A percentile compares a stretch with the other conserved stretches of the same genome.
Evolutionary conservation across 2,113 vertebrate species (phyloP).

Genomic region (Cottus gobio): DNA sequence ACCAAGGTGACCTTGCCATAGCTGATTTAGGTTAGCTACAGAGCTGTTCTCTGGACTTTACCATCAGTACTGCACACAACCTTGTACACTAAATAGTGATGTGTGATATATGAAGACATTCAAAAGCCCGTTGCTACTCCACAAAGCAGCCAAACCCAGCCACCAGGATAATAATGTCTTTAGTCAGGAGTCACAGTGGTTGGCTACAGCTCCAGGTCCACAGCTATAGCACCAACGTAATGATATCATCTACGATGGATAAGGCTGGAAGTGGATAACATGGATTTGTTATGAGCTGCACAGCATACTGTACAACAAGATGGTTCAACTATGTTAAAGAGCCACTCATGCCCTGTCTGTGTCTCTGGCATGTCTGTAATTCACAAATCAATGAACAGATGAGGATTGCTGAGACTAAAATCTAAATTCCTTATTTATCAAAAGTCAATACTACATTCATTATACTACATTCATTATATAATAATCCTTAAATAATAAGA

Average conservation of each 20-base stretch:
- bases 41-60: background rate
- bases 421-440: background rate
- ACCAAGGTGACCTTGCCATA: background rate
- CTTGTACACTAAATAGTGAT: conserved; percentile 5
- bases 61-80: background rate
- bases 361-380: conserved; percentile 4
- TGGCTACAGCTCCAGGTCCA: conserved; percentile 19
- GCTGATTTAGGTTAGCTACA: background rate
- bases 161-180: conserved; percentile 40
- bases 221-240: conserved; percentile 40
- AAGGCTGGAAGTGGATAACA: conserved; percentile 42
- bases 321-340: conserved; percentile 51
- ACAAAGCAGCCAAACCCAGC: conserved; percentile 18
- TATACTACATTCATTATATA: too few relatives aligned
- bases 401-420: background rate
- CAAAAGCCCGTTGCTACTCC: background rate
- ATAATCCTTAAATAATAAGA: too few relatives aligned
- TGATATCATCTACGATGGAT: conserved; percentile 49
- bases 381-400: conserved; percentile 30
- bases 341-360: conserved; percentile 10
- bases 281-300: conserved; percentile 38
- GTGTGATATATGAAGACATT: background rate
- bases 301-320: conserved; percentile 13
- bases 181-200: conserved; percentile 49
- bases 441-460: background rate